Evolutionary conservation across 2,888 invertebrate species (phyloP).

Genomic region (Leptodirus hochenwartii): DNA sequence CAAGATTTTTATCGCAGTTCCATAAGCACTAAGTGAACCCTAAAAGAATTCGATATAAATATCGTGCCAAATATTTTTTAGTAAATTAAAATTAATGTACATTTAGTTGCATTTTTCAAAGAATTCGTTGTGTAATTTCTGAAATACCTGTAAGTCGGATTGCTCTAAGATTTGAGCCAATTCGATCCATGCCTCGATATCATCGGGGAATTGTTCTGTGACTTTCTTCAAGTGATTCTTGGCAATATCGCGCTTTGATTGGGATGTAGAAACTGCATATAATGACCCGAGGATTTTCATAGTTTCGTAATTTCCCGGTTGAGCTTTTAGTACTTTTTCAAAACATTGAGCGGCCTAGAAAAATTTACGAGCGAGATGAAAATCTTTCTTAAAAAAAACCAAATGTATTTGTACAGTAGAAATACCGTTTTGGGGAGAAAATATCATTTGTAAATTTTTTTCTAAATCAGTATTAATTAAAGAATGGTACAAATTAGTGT

Average conservation of each 20-base stretch:
- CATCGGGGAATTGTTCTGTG: conserved; percentile 93
- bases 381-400: conserved; percentile 3
- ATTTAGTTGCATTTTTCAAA: too few species aligned
- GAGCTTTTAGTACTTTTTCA: conserved; percentile 93
- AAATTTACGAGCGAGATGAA: conserved; percentile 11
- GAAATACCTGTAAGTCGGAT: conserved; percentile 75
- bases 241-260: conserved; percentile 82
- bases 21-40: conserved; percentile 81
- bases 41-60: too few species aligned
- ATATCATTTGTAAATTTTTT: conserved; percentile 3
- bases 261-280: conserved; percentile 79
- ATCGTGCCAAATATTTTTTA: too few species aligned
- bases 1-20: conserved; percentile 80
- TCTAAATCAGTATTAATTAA: too few species aligned
- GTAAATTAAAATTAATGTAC: too few species aligned
- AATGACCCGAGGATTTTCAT: conserved; percentile 98
- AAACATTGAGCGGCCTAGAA: conserved; percentile 89
- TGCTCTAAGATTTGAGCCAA: conserved; percentile 95
- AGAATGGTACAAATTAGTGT: too few species aligned
- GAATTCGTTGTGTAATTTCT: too few species aligned
- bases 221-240: conserved; percentile 87
- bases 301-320: conserved; percentile 96
- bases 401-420: too few species aligned
- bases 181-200: conserved; percentile 99
- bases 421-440: too few species aligned